Base-by-base conservation (phyloP, 2,888 invertebrate genomes). In the Priocnemis perturbator region DNA sequence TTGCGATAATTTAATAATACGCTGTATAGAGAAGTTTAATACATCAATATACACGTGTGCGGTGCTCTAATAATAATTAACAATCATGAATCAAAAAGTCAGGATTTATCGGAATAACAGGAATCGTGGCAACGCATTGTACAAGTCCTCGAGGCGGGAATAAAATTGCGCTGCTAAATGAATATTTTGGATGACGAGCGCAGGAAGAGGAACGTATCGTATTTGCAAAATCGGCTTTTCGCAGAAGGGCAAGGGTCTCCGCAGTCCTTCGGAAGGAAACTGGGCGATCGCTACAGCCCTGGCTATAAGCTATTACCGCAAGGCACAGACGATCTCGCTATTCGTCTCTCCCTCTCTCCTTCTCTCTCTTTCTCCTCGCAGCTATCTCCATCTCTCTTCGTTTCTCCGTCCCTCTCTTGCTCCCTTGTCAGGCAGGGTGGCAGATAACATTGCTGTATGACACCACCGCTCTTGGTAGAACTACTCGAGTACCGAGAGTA, bases 401-500 rank as follows among this genome's bases (percentile, higher is more conserved):
- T 69, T 60, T 61, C 67, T 50, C 59, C 67, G 64, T 45, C 63
- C 57, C 72, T 67, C 65, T 66, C 66, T 68, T 71, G 64, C 76
- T 74, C 75, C 55, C 79, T 78, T 82, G 82, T 84, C 85, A 82
- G 82, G 71, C 78, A 77, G 83, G 86, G 86, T 87, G 87, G 87
- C 85, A 84, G 88, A 85, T 86, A 86, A 86, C 86, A 86, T 84
- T 85, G 85, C 85, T 83, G 83, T 85, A 83, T 84, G 86, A 86
- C 86, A 86, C 86, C 82, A 73, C 77, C 76, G 85, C 86, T 85
- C 86, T 85, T 81, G 84, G 82, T 85, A 77, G 81, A 84, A 84
- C 84, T 83, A 84, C 85, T 86, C 85, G 83, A 84, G 85, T 78
- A 81, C 82, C 81, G 61, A 81, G 81, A 76, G 81, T 50, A 71